A percentile compares a stretch with the other conserved stretches of the same genome.
phyloP scores from a whole-genome alignment of 2,113 vertebrate species.

The Phylloscopus whistleri region DNA sequence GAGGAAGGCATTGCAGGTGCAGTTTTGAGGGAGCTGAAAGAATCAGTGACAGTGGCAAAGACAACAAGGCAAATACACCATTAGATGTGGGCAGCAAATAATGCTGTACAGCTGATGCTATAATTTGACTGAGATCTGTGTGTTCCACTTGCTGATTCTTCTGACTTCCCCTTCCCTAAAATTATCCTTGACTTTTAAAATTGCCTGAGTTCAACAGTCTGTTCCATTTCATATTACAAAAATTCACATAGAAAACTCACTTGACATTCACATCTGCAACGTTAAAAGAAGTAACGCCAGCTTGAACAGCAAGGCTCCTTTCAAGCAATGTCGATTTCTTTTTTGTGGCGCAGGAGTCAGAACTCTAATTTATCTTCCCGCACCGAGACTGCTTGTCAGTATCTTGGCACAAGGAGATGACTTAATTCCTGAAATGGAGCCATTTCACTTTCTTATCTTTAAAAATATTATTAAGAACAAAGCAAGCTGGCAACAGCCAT shows the following conservation, averaged over 20 bases:
- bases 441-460: conserved; percentile 34
- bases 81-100: not conserved
- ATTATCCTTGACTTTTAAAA: not conserved
- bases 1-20: not conserved
- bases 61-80: not conserved
- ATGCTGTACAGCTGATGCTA: not conserved
- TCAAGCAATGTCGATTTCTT: not conserved
- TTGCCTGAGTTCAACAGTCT: not conserved
- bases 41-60: not conserved
- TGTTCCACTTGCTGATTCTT: not conserved
- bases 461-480: conserved; percentile 28
- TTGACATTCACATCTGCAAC: not conserved
- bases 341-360: not conserved
- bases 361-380: not conserved
- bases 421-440: conserved; percentile 50
- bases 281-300: not conserved
- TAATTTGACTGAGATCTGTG: not conserved
- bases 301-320: not conserved
- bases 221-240: not conserved
- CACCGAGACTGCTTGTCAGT: not conserved
- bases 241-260: not conserved
- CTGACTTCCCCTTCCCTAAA: not conserved
- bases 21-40: not conserved
- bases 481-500: conserved; percentile 29
- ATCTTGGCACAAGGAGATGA: not conserved